Conservation (phyloP, 2,113 vertebrate genomes). For the Garra rufa region DNA sequence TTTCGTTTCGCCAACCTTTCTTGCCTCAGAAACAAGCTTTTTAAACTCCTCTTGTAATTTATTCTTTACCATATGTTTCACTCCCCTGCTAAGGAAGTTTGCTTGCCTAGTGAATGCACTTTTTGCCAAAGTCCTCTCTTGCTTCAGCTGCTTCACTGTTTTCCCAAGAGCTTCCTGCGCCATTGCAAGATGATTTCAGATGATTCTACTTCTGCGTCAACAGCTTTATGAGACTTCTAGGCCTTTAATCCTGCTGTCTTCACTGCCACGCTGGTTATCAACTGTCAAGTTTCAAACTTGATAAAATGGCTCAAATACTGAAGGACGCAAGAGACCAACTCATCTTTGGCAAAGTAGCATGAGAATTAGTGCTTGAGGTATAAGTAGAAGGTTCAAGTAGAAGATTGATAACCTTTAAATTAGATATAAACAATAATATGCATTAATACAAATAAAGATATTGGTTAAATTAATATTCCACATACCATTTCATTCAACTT, state of each 20-base stretch:
- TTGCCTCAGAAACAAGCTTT: not conserved
- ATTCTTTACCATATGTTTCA: not conserved
- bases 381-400: no score
- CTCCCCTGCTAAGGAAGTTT: not conserved
- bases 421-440: no score
- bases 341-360: no score
- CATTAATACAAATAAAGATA: no score
- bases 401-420: no score
- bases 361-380: no score
- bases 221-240: not conserved
- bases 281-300: no score
- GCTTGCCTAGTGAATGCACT: not conserved
- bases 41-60: not conserved
- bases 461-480: no score
- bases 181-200: not conserved
- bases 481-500: no score
- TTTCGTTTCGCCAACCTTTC: not conserved
- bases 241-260: not conserved
- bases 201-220: not conserved
- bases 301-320: no score
- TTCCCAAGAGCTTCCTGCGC: not conserved
- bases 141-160: not conserved
- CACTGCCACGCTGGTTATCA: not conserved
- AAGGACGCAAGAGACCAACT: no score
- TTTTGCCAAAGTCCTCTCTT: not conserved